Evolutionary conservation across 1,140 invertebrate genomes (phyloP).

Genomic region (Chironomus striatipennis): DNA sequence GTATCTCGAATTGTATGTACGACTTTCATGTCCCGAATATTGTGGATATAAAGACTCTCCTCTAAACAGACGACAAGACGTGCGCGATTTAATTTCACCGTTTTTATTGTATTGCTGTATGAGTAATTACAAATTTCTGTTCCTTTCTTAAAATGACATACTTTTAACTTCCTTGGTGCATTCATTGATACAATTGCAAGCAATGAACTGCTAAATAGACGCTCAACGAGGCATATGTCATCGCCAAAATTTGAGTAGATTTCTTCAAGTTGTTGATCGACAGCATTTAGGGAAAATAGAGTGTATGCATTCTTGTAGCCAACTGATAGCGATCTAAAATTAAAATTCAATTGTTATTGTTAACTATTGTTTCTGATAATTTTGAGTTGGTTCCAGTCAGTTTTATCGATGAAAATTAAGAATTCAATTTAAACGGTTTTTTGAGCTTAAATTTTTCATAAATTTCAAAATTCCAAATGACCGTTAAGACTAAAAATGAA

Average conservation of each 20-base stretch:
- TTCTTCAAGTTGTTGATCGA: slow-evolving; percentile 73
- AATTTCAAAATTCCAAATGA: no score
- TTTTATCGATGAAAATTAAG: no score
- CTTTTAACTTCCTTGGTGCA: slow-evolving; percentile 82
- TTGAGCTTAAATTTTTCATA: no score
- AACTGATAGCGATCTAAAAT: slow-evolving; percentile 78
- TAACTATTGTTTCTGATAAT: no score
- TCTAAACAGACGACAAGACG: slow-evolving; percentile 94
- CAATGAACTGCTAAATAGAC: slow-evolving; percentile 93
- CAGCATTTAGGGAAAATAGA: slow-evolving; percentile 73
- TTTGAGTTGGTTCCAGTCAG: no score
- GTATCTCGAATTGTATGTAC: slow-evolving; percentile 97
- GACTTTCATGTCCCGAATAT: slow-evolving; percentile 98
- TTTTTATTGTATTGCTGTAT: slow-evolving; percentile 94
- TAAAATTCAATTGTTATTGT: slow-evolving; percentile 28
- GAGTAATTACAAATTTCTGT: slow-evolving; percentile 98
- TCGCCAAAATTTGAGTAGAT: slow-evolving; percentile 70
- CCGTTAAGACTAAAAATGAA: no score
- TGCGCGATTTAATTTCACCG: slow-evolving; percentile 90
- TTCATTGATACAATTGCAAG: slow-evolving; percentile 89
- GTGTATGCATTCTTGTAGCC: slow-evolving; percentile 83
- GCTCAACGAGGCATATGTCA: slow-evolving; percentile 89
- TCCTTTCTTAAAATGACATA: slow-evolving; percentile 97
- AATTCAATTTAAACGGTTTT: no score
- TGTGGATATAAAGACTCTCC: slow-evolving; percentile 97